Conservation (phyloP, 53 echinoderm and acorn worm genomes). For the Patiria pectinifera region DNA sequence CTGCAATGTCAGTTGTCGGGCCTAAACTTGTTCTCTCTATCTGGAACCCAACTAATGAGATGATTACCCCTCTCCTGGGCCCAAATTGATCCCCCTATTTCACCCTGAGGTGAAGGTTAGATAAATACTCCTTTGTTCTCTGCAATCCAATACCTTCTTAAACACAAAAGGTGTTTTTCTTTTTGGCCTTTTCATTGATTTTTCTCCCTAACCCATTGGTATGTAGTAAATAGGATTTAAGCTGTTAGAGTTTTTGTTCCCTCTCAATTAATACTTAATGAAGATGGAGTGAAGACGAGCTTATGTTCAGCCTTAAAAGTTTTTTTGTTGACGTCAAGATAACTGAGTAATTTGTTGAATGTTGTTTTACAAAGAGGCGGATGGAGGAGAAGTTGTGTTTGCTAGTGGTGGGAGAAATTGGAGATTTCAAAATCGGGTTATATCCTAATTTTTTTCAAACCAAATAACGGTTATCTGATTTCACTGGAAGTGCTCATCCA, state of each 20-base stretch:
- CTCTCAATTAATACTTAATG: constrained; percentile 30
- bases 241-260: background rate
- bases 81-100: constrained; percentile 10
- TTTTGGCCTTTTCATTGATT: constrained; percentile 9
- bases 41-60: background rate
- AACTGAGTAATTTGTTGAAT: no score
- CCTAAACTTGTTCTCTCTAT: background rate
- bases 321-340: no score
- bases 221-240: background rate
- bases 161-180: constrained; percentile 27
- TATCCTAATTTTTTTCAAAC: no score
- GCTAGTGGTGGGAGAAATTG: no score
- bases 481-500: no score
- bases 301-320: no score
- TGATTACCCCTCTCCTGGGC: background rate
- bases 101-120: constrained; percentile 32
- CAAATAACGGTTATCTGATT: no score
- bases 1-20: background rate
- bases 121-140: background rate
- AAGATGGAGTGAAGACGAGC: background rate
- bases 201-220: background rate
- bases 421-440: no score
- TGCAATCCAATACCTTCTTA: background rate
- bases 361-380: no score
- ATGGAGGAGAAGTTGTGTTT: no score